phyloP scores from a whole-genome alignment of 92 coral and sea anemone species.

The Parazoanthus atlanticus region DNA sequence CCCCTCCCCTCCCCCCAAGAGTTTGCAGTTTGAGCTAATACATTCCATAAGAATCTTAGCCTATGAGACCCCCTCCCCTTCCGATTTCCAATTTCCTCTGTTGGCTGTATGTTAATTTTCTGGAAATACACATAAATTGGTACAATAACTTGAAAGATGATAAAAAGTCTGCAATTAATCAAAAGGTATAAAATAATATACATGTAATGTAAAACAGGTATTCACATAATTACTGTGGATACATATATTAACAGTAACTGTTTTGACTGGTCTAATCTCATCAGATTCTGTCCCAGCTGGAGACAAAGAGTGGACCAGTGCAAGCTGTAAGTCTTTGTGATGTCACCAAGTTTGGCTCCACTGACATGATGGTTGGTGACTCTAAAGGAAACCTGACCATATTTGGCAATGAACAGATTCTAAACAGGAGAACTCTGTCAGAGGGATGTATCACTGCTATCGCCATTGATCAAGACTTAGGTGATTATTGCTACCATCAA shows the following conservation, averaged over 20 bases:
- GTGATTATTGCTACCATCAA: slow-evolving; percentile 26
- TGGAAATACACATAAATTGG: too few species aligned
- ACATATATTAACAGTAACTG: background rate
- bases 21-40: too few species aligned
- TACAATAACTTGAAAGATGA: too few species aligned
- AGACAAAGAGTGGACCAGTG: slow-evolving; percentile 87
- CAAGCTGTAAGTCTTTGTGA: slow-evolving; percentile 66
- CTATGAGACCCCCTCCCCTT: too few species aligned
- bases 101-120: too few species aligned
- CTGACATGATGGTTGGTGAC: slow-evolving; percentile 84
- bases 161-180: too few species aligned
- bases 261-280: background rate
- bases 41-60: too few species aligned
- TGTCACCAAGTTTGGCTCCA: slow-evolving; percentile 81
- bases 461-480: slow-evolving; percentile 75
- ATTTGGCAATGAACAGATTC: slow-evolving; percentile 83
- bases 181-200: too few species aligned
- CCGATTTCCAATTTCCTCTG: too few species aligned
- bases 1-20: too few species aligned
- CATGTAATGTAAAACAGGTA: too few species aligned
- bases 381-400: slow-evolving; percentile 79
- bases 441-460: slow-evolving; percentile 78
- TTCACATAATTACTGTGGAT: too few species aligned
- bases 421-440: slow-evolving; percentile 73
- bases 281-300: slow-evolving; percentile 69